Base-by-base conservation (phyloP, 30 jellyfish, hydroid and myxozoan species). In the Haliclystus octoradiatus region DNA sequence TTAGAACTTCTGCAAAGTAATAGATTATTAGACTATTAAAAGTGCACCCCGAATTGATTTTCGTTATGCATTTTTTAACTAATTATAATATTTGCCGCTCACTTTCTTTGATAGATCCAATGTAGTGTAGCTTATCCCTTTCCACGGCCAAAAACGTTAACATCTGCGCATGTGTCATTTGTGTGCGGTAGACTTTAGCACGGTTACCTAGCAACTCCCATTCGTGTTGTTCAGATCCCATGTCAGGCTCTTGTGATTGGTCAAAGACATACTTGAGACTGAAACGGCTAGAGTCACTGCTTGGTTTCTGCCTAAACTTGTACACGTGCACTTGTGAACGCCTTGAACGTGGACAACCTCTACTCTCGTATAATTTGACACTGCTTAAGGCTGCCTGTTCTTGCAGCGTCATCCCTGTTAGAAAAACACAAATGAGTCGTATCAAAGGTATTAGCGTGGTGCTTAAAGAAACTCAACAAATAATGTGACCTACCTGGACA, bases 21-120 rank as follows among this genome's bases (percentile, higher is more conserved):
- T n/a, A n/a, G n/a, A n/a, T n/a, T n/a, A n/a, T n/a, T n/a, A n/a
- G n/a, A n/a, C n/a, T n/a, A n/a, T n/a, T n/a, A n/a, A n/a, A n/a
- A n/a, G n/a, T n/a, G n/a, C n/a, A n/a, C n/a, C n/a, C n/a, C n/a
- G n/a, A n/a, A n/a, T n/a, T n/a, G n/a, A n/a, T n/a, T n/a, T n/a
- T n/a, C n/a, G n/a, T n/a, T n/a, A n/a, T n/a, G n/a, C n/a, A n/a
- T n/a, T n/a, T n/a, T n/a, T n/a, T n/a, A n/a, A n/a, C n/a, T n/a
- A n/a, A n/a, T n/a, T n/a, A n/a, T n/a, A n/a, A n/a, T n/a, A n/a
- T n/a, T n/a, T n/a, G n/a, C n/a, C n/a, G n/a, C 93, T 52, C 49
- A 85, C 96, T 85, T 62, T 72, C 93, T 65, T 85, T 85, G 64
- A 85, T 78, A 1, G 88, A 72, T 4, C 96, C 96, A 15, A 78